Evolutionary conservation across 2,888 invertebrate species (phyloP), one percentile per base, ranked within the genome.

Genomic region (Ichneumoninae sp.): DNA sequence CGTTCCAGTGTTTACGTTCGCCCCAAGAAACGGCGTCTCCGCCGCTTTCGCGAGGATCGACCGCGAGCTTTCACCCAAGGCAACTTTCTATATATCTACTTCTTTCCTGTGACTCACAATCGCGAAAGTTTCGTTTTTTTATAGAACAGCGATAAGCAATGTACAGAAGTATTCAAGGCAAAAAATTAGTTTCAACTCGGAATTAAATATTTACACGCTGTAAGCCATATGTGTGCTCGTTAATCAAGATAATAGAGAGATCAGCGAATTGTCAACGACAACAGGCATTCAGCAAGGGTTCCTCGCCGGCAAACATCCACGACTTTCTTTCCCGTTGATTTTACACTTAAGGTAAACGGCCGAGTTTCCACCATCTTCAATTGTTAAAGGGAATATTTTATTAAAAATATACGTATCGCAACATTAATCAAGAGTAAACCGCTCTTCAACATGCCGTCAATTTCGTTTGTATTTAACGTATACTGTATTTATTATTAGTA

Each of bases 1-100:
- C 90, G 87, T 85, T 86, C 77, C 87, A 86, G 77, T 90, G 89
- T 90, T 90, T 89, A 90, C 86, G 72, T 90, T 87, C 83, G 84
- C 83, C 84, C 87, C 60, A 84, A 86, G 81, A 72, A 79, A 74
- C 84, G 57, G 69, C 77, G 86, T 71, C 83, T 77, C 84, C 52
- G 80, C 71, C 75, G 85, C 76, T 84, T 86, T 77, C 54, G 78
- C 85, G 80, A 68, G 60, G 82, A 87, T 86, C 85, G 88, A 86
- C 88, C 83, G 85, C 52, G 76, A 76, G 77, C 83, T 82, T 78
- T 84, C 81, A 74, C 84, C 71, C 82, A 81, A 40, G 65, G 22
- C 22, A 65, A 75, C 66, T 70, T 36, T 68, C 78, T 83, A 36
- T 54, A 60, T 47, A 7, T 74, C 30, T 36, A 52, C 22, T 3